A percentile compares a stretch with the other conserved stretches of the same genome.
These are phyloP conservation scores for Heteronetta atricapilla DNA, from an alignment of 2,113 vertebrate species.

Conservation along the genomic window DNA sequence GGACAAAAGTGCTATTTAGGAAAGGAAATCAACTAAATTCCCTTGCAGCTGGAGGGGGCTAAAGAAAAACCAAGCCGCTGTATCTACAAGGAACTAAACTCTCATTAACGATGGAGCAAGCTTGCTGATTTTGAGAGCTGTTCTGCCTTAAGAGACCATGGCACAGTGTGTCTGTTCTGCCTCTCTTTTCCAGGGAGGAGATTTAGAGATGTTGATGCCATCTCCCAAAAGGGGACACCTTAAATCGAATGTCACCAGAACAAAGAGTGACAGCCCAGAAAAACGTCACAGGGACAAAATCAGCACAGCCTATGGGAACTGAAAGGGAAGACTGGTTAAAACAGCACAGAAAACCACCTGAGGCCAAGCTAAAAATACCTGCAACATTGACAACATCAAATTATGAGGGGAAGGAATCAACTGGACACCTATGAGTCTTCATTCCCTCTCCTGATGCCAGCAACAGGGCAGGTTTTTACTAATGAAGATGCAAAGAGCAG, in stretches of 20 bases:
- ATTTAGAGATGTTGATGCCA: neutral
- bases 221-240: neutral
- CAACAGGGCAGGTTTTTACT: neutral
- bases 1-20: neutral
- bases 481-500: neutral
- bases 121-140: neutral
- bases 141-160: neutral
- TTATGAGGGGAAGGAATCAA: neutral
- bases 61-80: neutral
- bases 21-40: neutral
- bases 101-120: neutral
- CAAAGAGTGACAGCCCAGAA: fast-evolving
- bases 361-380: neutral
- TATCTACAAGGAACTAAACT: neutral
- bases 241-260: neutral
- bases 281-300: neutral
- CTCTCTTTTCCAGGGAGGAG: neutral
- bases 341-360: neutral
- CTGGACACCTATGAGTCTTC: neutral
- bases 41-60: neutral
- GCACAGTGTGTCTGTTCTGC: neutral
- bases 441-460: neutral
- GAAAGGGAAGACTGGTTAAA: neutral
- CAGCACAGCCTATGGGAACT: fast-evolving
- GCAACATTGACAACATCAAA: neutral